Evolutionary conservation across 1,140 invertebrate genomes (phyloP).

Genomic region (Heliconius himera): DNA sequence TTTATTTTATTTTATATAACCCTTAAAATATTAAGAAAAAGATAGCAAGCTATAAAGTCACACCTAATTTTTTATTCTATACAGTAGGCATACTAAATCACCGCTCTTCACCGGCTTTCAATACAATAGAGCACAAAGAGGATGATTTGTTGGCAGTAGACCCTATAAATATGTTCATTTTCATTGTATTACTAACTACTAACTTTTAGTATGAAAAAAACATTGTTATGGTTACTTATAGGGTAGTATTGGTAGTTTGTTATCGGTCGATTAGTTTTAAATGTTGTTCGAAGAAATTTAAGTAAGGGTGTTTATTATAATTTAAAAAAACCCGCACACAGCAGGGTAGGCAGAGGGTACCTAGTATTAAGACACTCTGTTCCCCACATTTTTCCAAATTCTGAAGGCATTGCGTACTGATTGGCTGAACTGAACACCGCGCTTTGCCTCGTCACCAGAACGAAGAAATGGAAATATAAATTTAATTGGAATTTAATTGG

Average conservation of each 20-base stretch:
- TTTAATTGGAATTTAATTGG: too few species aligned
- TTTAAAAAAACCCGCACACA: background rate
- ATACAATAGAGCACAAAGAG: slow-evolving; percentile 56
- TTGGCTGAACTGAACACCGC: too few species aligned
- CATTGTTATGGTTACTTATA: slow-evolving; percentile 53
- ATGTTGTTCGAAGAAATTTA: background rate
- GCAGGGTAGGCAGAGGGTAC: too few species aligned
- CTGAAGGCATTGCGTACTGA: too few species aligned
- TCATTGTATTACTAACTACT: slow-evolving; percentile 21
- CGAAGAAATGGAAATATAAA: too few species aligned
- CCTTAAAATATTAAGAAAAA: background rate
- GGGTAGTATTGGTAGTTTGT: slow-evolving; percentile 16
- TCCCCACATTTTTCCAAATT: too few species aligned
- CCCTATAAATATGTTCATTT: slow-evolving; percentile 60
- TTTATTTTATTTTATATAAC: background rate
- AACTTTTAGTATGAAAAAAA: slow-evolving; percentile 50
- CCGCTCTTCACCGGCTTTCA: slow-evolving; percentile 58
- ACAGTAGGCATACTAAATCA: slow-evolving; percentile 58
- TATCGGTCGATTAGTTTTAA: background rate
- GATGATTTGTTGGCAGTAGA: slow-evolving; percentile 66
- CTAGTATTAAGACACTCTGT: too few species aligned
- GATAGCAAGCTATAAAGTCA: background rate
- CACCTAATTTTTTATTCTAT: slow-evolving; percentile 4
- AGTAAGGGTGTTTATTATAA: background rate
- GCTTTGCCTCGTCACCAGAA: too few species aligned